Conservation (phyloP, 2,888 invertebrate genomes). For the Amitus sp. region DNA sequence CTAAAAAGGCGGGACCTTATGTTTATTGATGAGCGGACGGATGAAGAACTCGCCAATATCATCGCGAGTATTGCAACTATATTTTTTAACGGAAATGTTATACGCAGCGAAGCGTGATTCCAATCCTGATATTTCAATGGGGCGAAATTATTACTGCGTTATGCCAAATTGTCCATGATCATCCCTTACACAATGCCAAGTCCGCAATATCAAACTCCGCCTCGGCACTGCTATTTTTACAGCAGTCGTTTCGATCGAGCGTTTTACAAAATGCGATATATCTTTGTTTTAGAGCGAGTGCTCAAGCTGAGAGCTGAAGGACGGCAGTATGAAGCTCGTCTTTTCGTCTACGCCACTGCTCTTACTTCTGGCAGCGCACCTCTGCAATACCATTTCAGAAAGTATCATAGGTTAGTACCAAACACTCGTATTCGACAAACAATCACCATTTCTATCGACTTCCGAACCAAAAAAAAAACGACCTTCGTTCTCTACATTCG, state of each 20-base stretch:
- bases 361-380: slow-evolving; percentile 43
- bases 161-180: slow-evolving; percentile 12
- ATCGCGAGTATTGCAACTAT: background rate
- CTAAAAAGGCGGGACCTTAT: background rate
- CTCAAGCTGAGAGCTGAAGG: background rate
- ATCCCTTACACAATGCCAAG: slow-evolving; percentile 19
- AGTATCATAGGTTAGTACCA: slow-evolving; percentile 57
- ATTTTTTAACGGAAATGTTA: background rate
- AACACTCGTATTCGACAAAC: background rate
- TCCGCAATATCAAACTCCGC: slow-evolving; percentile 23
- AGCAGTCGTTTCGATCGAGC: background rate
- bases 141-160: slow-evolving; percentile 20
- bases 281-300: slow-evolving; percentile 12
- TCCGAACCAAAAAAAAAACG: no score
- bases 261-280: slow-evolving; percentile 14
- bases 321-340: slow-evolving; percentile 41
- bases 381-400: slow-evolving; percentile 53
- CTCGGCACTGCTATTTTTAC: slow-evolving; percentile 26
- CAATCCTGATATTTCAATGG: slow-evolving; percentile 12
- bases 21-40: background rate
- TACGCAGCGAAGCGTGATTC: background rate
- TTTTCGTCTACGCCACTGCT: slow-evolving; percentile 44
- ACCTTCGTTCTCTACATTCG: no score
- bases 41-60: background rate
- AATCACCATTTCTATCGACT: background rate